Evolutionary conservation across 92 coral and sea anemone species (phyloP).

Genomic region (Micromussa lordhowensis): DNA sequence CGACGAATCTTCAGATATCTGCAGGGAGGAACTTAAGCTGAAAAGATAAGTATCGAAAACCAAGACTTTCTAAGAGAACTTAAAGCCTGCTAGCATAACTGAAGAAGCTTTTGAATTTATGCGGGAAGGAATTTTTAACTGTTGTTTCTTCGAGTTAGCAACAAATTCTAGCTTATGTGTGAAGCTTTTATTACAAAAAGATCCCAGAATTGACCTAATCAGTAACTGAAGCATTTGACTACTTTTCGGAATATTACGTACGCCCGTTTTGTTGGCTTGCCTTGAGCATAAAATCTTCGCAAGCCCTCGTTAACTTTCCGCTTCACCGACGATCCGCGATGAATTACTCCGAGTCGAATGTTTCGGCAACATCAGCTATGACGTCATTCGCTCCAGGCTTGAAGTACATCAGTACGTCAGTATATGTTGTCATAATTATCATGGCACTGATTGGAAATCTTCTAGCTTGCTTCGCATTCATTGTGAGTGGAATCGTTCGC

Average conservation of each 20-base stretch:
- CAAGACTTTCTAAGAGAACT: neutral
- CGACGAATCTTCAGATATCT: neutral
- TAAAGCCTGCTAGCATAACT: neutral
- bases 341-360: slow-evolving; percentile 36
- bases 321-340: neutral
- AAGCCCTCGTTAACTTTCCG: neutral
- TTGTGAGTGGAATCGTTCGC: slow-evolving; percentile 69
- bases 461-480: slow-evolving; percentile 81
- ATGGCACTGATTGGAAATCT: slow-evolving; percentile 78
- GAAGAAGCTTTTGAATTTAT: neutral
- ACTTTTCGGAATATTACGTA: neutral
- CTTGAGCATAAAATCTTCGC: neutral
- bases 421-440: slow-evolving; percentile 62
- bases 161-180: neutral
- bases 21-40: neutral
- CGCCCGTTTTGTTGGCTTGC: neutral
- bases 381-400: neutral
- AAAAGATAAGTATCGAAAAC: neutral
- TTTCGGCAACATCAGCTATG: neutral
- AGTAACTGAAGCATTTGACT: neutral
- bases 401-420: slow-evolving; percentile 29
- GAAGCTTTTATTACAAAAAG: neutral
- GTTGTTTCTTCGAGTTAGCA: neutral
- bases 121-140: neutral
- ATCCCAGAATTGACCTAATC: neutral